Base-by-base conservation (phyloP, 92 coral and sea anemone species). In the Porites rus region DNA sequence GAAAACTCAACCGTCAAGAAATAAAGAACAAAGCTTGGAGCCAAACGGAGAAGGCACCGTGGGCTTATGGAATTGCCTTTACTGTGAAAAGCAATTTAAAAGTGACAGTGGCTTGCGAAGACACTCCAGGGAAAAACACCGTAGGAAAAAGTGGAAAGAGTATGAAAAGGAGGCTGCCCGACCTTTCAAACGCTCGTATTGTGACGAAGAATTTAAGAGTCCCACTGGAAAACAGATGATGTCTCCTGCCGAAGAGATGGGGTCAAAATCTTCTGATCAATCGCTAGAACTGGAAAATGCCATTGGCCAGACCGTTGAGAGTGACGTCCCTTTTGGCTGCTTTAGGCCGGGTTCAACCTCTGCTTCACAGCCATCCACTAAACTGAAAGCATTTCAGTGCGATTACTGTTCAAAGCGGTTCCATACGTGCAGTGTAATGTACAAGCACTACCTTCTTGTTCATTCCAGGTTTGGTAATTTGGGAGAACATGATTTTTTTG, bases 91-190 rank as follows among this genome's bases (percentile, higher is more conserved):
- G 38, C 20, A 18, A 81, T 72, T 70, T 52, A 53, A 58, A 60
- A 81, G 67, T 69, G 86, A 58, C 9, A 51, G 65, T 81, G 77
- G 70, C 19, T 16, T 81, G 13, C 6, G 13, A n/a, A 70, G 24
- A 28, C 86, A 81, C 71, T 65, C 71, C 65, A 72, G 70, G 77
- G 71, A 81, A 70, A 70, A 28, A 46, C 86, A 81, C 67, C 12
- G 17, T 58, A 81, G 60, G 69, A 67, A 52, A 18, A 59, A 56
- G 61, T 2, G 61, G 13, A 10, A 10, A 56, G 16, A 12, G 7
- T 64, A 22, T 14, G 46, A 38, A 38, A 4, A 38, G 46, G 46
- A 38, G 46, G 46, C 46, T 38, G 46, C 46, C 5, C 46, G 46
- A 38, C 2, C 46, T 38, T 38, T 38, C 46, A 38, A 38, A 38